Evolutionary conservation across 2,888 invertebrate genomes (phyloP).

Genomic region (Athrips mouffetella): DNA sequence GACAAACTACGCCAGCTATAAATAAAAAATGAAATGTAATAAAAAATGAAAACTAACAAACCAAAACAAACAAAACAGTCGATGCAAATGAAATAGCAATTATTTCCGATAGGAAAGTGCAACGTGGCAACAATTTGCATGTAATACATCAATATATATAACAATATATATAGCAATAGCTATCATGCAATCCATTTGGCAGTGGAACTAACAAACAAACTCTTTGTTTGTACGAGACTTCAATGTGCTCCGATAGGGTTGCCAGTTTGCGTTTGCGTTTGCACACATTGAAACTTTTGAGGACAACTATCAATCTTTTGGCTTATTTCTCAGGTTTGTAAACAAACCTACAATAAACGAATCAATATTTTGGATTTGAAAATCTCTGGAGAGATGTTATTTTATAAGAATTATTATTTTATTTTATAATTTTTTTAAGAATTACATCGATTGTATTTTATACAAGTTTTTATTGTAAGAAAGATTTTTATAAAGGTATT

Average conservation of each 20-base stretch:
- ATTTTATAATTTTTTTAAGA: too few relatives aligned
- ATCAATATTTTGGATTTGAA: too few relatives aligned
- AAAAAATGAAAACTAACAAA: constrained; percentile 1
- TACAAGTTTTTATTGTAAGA: too few relatives aligned
- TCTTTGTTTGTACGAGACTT: constrained; percentile 4
- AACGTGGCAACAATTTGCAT: constrained; percentile 6
- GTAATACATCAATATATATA: constrained; percentile 10
- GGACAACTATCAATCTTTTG: too few relatives aligned
- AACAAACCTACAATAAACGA: too few relatives aligned
- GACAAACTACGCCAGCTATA: background rate
- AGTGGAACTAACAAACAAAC: constrained; percentile 10
- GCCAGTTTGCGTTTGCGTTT: too few relatives aligned
- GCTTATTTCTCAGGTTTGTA: too few relatives aligned
- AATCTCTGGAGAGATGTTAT: too few relatives aligned
- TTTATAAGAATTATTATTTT: too few relatives aligned
- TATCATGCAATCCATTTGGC: constrained; percentile 12
- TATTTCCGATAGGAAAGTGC: constrained; percentile 11
- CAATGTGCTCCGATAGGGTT: background rate
- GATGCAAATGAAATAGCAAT: constrained; percentile 9
- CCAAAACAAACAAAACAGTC: background rate
- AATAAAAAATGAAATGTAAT: background rate
- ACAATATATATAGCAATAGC: constrained; percentile 5
- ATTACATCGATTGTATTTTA: too few relatives aligned
- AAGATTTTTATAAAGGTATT: too few relatives aligned
- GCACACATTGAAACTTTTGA: too few relatives aligned